Evolutionary conservation across 2,113 vertebrate genomes (phyloP), one percentile per base, ranked within the genome.

Genomic region (Panthera leo): DNA sequence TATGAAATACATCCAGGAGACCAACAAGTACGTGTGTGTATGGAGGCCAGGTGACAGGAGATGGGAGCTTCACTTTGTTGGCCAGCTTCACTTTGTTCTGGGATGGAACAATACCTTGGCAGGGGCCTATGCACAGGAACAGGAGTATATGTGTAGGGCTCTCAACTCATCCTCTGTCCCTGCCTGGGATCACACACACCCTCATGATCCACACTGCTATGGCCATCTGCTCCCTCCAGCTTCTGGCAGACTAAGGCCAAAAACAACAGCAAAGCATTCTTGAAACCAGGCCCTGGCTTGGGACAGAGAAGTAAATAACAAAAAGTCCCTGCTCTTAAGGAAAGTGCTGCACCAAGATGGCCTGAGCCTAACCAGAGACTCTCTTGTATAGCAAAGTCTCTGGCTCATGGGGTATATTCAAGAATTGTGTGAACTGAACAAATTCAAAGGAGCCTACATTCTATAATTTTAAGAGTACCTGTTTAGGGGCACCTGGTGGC

Each of bases 191-290:
- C 94, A 94, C 48, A 91, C 94, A 94, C 55, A 91, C 19, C 45
- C 87, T 92, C 70, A 42, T 48, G 45, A 91, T 80, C 67, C 80
- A 94, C 61, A 76, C 5, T 88, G 36, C 42, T 95, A 19, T 78
- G 23, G 48, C 68, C 76, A 96, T 90, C 84, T 94, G 90, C 10
- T 92, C 71, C 71, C 36, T 85, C 61, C 34, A 85, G 85, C 70
- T 87, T 95, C 65, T 95, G n/a, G n/a, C 18, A 65, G 51, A 93
- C 21, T 53, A 94, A 87, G 85, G 51, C n/a, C 90, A 87, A 96
- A 96, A 94, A 82, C 92, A 75, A 61, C 0, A 93, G 55, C 89
- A 96, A 91, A 89, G 65, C 48, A 78, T 89, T 84, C 79, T 85
- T 97, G 89, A 45, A 86, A 73, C 87, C 9, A 93, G 53, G 92